Evolutionary conservation across 2,888 invertebrate species (phyloP).

Genomic region (Parasteatoda lunata): DNA sequence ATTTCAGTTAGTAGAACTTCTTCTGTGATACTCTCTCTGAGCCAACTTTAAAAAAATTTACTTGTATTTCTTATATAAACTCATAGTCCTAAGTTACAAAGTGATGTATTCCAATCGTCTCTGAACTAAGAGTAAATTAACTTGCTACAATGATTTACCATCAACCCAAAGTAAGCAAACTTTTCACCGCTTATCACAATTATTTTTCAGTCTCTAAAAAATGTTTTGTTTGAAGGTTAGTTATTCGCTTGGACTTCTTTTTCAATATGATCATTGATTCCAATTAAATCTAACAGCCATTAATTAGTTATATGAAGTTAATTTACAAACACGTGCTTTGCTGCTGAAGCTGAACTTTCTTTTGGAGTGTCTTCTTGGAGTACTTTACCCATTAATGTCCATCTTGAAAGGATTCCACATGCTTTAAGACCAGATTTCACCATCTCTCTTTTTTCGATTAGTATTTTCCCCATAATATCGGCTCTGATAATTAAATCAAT

Average conservation of each 20-base stretch:
- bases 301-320: neutral
- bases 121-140: neutral
- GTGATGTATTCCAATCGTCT: neutral
- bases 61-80: no score
- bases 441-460: no score
- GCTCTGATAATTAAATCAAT: no score
- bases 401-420: neutral
- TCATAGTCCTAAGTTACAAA: no score
- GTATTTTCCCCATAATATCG: no score
- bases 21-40: no score
- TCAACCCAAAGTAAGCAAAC: neutral
- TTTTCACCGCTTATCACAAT: neutral
- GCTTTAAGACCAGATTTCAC: no score
- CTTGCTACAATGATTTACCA: no score
- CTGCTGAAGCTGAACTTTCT: neutral
- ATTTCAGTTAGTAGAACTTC: no score
- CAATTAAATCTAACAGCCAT: slow-evolving; percentile 1
- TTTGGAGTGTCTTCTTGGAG: neutral
- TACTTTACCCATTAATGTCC: slow-evolving; percentile 7
- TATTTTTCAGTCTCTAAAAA: neutral
- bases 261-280: neutral
- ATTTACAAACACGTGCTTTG: neutral
- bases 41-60: no score
- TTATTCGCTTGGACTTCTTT: neutral
- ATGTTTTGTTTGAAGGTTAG: neutral